A percentile compares a stretch with the other conserved stretches of the same genome.
Conservation (phyloP, 2,797 vertebrate genomes). For the Gymnodraco acuticeps region DNA sequence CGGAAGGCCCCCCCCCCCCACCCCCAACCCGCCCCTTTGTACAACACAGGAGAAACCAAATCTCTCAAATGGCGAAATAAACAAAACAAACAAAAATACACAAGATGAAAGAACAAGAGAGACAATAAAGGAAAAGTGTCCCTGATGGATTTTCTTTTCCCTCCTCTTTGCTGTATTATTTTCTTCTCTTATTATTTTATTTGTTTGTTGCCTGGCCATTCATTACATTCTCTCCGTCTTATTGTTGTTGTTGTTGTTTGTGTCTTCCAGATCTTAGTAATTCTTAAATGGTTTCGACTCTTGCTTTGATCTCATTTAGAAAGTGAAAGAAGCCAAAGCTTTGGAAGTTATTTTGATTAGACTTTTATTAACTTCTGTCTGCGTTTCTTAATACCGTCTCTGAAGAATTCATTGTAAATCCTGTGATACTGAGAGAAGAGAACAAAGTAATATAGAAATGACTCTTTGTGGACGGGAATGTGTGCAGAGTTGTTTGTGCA, state of each 20-base stretch:
- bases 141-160: slow-evolving; percentile 75
- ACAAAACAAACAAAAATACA: slow-evolving; percentile 81
- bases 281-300: slow-evolving; percentile 85
- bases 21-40: slow-evolving; percentile 67
- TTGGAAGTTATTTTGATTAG: slow-evolving; percentile 86
- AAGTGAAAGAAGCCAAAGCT: slow-evolving; percentile 80
- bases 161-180: slow-evolving; percentile 76
- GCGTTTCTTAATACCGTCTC: slow-evolving; percentile 71
- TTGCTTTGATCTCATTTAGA: slow-evolving; percentile 86
- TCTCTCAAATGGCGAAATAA: slow-evolving; percentile 79
- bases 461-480: slow-evolving; percentile 1
- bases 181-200: slow-evolving; percentile 77
- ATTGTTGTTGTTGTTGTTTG: slow-evolving; percentile 74
- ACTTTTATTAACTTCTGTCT: slow-evolving; percentile 82
- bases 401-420: slow-evolving; percentile 76
- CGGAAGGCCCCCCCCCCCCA: slow-evolving; percentile 48
- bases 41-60: slow-evolving; percentile 74
- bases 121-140: slow-evolving; percentile 77
- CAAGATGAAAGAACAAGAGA: slow-evolving; percentile 78
- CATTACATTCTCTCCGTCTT: slow-evolving; percentile 76
- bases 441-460: slow-evolving; percentile 55
- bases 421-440: slow-evolving; percentile 44
- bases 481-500: slow-evolving; percentile 2
- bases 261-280: slow-evolving; percentile 76
- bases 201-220: slow-evolving; percentile 83